These are phyloP conservation scores for Tylochromis polylepis DNA, from an alignment of 2,113 vertebrate species.

Conservation along the genomic window DNA sequence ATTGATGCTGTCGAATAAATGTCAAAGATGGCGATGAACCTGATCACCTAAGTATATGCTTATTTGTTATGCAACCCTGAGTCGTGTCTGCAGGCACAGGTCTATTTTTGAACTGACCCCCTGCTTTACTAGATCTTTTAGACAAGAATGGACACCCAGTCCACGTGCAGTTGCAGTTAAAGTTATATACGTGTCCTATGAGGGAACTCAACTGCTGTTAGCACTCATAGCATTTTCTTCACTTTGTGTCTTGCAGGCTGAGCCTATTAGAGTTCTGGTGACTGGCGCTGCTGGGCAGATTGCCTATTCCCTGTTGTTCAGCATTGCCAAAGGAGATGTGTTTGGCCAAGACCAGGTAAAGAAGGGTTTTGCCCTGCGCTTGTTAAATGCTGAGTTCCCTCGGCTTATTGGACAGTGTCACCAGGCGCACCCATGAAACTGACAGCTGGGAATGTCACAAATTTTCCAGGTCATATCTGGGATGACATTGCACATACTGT, in stretches of 20 bases:
- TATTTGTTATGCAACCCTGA: conserved; percentile 30
- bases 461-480: background rate
- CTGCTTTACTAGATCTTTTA: conserved; percentile 6
- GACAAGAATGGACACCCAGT: conserved; percentile 6
- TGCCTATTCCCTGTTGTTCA: conserved; percentile 91
- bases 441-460: background rate
- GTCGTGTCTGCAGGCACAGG: background rate
- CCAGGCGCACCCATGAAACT: background rate
- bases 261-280: conserved; percentile 89
- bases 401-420: background rate
- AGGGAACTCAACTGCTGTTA: background rate
- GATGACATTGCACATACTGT: background rate
- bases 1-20: background rate
- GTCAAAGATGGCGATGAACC: background rate
- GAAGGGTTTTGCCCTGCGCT: background rate
- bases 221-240: background rate
- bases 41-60: conserved; percentile 17
- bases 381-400: background rate
- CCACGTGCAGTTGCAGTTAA: background rate
- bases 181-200: background rate
- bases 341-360: conserved; percentile 96
- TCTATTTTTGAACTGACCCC: conserved; percentile 56
- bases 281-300: conserved; percentile 96
- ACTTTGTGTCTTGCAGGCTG: conserved; percentile 73
- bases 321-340: conserved; percentile 95